Evolutionary conservation across 2,888 invertebrate genomes (phyloP), one percentile per base, ranked within the genome.

Genomic region (Mimachlamys varia): DNA sequence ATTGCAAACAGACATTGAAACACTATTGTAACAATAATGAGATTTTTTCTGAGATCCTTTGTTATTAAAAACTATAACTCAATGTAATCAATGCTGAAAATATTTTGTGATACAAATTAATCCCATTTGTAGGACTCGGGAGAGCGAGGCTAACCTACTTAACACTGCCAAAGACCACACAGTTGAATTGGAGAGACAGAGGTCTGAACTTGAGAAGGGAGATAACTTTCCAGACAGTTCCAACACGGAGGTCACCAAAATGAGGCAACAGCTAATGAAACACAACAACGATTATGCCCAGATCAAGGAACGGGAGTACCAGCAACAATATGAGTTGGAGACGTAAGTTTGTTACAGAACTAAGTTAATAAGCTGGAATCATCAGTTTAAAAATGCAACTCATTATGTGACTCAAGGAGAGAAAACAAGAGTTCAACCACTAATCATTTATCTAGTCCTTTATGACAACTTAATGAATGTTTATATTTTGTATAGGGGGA

Each of bases 241-340:
- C 38, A 96, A 96, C 92, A 96, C 96, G 38, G 97, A 96, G 91
- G 96, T 96, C 19, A 95, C 95, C 12, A 96, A 96, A 90, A 93
- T 97, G 89, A 93, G 97, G 89, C 95, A 96, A 88, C 96, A 96
- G 90, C 93, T 96, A 27, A 94, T 97, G 50, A 96, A 96, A 91
- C 95, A 96, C 90, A 95, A 94, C 87, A 97, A 97, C 93, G 96
- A 96, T 33, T 92, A 96, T 50, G 94, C 95, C 38, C 95, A 96
- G 92, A 95, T 95, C 3, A 95, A 96, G 89, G 96, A 97, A 88
- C 93, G 96, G 53, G 95, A 96, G 88, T 96, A 96, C 92, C 96
- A 97, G 89, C 93, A 96, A 22, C 96, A 96, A 89, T 97, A 96
- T 92, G 96, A 96, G 92, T 95, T 96, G 88, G 96, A 97, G 94